Evolutionary conservation across 2,113 vertebrate species (phyloP).

Genomic region (Amphilophus citrinellus): DNA sequence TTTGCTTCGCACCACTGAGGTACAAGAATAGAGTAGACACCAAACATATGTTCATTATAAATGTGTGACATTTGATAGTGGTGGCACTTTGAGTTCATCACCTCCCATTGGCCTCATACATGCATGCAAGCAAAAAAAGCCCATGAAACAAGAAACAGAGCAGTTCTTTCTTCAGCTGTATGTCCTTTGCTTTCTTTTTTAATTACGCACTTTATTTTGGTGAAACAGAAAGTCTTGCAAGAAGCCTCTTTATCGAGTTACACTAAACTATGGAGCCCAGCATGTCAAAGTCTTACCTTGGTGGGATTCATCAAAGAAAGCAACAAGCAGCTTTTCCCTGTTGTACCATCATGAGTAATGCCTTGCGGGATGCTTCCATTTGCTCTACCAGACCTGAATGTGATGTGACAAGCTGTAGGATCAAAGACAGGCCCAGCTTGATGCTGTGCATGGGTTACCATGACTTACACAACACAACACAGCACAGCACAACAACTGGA

Average conservation of each 20-base stretch:
- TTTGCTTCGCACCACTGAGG: conserved; percentile 14
- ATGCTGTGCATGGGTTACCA: conserved; percentile 18
- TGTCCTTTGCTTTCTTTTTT: not conserved
- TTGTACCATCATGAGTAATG: conserved; percentile 60
- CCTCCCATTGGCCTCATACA: not conserved
- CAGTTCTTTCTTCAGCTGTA: not conserved
- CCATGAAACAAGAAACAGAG: not conserved
- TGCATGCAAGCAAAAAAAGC: not conserved
- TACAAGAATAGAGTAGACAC: not conserved
- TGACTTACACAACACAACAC: not conserved
- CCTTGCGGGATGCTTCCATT: conserved; percentile 63
- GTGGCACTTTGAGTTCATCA: conserved; percentile 8
- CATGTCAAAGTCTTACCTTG: conserved; percentile 36
- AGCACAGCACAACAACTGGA: conserved; percentile 22
- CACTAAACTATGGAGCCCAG: conserved; percentile 38
- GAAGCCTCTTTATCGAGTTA: not conserved
- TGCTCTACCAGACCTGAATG: conserved; percentile 50
- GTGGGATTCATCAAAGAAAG: conserved; percentile 70
- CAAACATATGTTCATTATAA: conserved; percentile 32
- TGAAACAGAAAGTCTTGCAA: conserved; percentile 15
- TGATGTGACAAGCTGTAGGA: conserved; percentile 58
- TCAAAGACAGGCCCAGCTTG: conserved; percentile 49
- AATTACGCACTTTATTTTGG: not conserved
- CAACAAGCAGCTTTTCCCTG: conserved; percentile 59
- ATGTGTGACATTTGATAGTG: not conserved